Conservation (phyloP, 2,797 vertebrate species). For the Mus caroli region DNA sequence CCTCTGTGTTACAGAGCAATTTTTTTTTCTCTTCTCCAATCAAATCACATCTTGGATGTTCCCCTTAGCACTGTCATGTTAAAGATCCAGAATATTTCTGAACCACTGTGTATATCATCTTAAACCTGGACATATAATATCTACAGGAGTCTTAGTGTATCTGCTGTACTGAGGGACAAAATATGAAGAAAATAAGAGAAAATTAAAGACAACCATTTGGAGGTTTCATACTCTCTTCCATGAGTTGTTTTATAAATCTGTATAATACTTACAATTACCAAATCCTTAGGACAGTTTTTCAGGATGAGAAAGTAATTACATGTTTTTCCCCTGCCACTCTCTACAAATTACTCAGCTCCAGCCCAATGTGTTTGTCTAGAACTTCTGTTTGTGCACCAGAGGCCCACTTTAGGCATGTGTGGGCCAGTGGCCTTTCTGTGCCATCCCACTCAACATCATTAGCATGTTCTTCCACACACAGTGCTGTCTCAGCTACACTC, state of each 20-base stretch:
- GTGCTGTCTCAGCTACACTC: not conserved
- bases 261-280: not conserved
- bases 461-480: not conserved
- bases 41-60: not conserved
- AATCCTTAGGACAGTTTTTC: slow-evolving; percentile 52
- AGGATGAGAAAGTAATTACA: not conserved
- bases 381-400: not conserved
- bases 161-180: not conserved
- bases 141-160: not conserved
- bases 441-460: not conserved
- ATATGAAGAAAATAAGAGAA: slow-evolving; percentile 10
- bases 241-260: slow-evolving; percentile 36
- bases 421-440: not conserved
- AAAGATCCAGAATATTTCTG: slow-evolving; percentile 2
- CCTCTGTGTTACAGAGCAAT: not conserved
- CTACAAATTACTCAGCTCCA: not conserved
- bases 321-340: not conserved
- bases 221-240: not conserved
- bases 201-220: slow-evolving; percentile 11
- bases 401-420: not conserved
- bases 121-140: not conserved
- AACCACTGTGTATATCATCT: not conserved
- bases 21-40: slow-evolving; percentile 1
- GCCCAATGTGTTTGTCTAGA: not conserved
- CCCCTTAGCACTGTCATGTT: not conserved